Conservation (phyloP, 2,113 vertebrate genomes). For the Burhinus bistriatus region DNA sequence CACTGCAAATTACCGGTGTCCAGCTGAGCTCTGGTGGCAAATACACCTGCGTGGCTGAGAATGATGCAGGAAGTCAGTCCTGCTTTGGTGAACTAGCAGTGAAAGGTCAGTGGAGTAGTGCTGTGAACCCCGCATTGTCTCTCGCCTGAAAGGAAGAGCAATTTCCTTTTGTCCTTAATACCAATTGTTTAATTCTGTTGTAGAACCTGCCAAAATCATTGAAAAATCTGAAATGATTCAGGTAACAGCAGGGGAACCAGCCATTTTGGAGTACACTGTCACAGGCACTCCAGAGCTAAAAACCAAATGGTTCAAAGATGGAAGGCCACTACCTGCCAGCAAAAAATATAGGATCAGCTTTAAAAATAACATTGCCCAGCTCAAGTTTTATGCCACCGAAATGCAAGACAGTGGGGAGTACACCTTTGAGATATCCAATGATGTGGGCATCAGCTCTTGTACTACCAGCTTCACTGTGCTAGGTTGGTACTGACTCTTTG, state of each 20-base stretch:
- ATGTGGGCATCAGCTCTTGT: slow-evolving; percentile 90
- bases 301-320: slow-evolving; percentile 95
- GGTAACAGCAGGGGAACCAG: slow-evolving; percentile 93
- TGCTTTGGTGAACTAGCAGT: slow-evolving; percentile 90
- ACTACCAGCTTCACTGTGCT: slow-evolving; percentile 89
- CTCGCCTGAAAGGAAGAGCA: background rate
- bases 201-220: slow-evolving; percentile 93
- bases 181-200: slow-evolving; percentile 70
- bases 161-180: slow-evolving; percentile 22
- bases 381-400: slow-evolving; percentile 92
- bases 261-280: slow-evolving; percentile 89
- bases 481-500: slow-evolving; percentile 79
- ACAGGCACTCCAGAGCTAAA: slow-evolving; percentile 94
- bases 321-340: slow-evolving; percentile 86
- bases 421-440: slow-evolving; percentile 91
- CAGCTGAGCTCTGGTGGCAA: slow-evolving; percentile 84
- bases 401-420: slow-evolving; percentile 90
- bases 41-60: slow-evolving; percentile 92
- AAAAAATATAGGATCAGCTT: slow-evolving; percentile 94
- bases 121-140: background rate
- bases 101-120: slow-evolving; percentile 86
- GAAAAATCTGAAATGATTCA: slow-evolving; percentile 91
- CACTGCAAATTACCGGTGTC: slow-evolving; percentile 82
- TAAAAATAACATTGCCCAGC: slow-evolving; percentile 88
- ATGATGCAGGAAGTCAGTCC: slow-evolving; percentile 93